Evolutionary conservation across 2,113 vertebrate genomes (phyloP).

Genomic region (Notarius lentiginosus): DNA sequence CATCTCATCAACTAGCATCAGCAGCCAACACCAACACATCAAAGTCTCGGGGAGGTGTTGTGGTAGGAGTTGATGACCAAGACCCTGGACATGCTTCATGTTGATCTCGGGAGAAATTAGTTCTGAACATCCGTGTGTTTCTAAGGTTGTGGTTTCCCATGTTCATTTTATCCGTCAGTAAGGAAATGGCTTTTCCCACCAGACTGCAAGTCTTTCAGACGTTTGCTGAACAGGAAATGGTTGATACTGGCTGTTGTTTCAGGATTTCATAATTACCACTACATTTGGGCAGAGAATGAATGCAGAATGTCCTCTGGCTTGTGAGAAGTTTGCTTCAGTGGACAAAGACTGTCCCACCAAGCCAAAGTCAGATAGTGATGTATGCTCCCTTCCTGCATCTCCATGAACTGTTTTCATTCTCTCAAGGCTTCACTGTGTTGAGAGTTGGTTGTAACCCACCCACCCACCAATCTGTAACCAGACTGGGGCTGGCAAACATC

Average conservation of each 20-base stretch:
- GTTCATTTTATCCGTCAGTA: slow-evolving; percentile 29
- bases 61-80: neutral
- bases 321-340: neutral
- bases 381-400: slow-evolving; percentile 18
- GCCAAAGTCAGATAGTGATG: neutral
- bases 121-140: slow-evolving; percentile 16
- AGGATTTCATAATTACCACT: slow-evolving; percentile 44
- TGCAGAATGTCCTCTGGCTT: neutral
- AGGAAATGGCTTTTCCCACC: slow-evolving; percentile 51
- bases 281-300: slow-evolving; percentile 24
- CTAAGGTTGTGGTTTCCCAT: slow-evolving; percentile 5
- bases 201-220: slow-evolving; percentile 39
- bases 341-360: slow-evolving; percentile 2
- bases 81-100: neutral
- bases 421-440: slow-evolving; percentile 12
- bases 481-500: slow-evolving; percentile 49
- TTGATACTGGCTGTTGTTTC: slow-evolving; percentile 52
- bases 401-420: slow-evolving; percentile 39
- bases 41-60: neutral
- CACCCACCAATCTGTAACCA: slow-evolving; percentile 53
- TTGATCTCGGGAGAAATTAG: neutral
- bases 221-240: slow-evolving; percentile 49
- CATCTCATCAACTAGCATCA: neutral
- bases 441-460: slow-evolving; percentile 18
- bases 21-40: neutral